phyloP scores from a whole-genome alignment of 2,113 vertebrate species.

The Aplodontia rufa region DNA sequence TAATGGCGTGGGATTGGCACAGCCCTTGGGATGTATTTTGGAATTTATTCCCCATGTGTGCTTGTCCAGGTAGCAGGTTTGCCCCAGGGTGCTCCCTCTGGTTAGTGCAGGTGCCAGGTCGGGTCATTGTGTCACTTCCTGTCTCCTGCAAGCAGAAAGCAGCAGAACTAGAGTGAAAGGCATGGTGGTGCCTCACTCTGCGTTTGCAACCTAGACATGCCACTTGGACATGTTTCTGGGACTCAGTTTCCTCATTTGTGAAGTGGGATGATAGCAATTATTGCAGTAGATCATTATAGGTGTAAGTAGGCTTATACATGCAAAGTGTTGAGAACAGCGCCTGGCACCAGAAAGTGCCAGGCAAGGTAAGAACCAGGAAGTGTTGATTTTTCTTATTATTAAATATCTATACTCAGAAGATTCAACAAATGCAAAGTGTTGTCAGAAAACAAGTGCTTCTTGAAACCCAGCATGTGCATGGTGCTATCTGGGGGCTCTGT shows the following conservation, averaged over 20 bases:
- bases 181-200: background rate
- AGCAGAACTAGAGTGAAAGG: background rate
- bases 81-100: background rate
- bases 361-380: background rate
- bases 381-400: background rate
- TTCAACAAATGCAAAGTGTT: background rate
- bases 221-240: background rate
- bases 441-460: background rate
- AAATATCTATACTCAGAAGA: background rate
- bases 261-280: background rate
- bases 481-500: too few species aligned
- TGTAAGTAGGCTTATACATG: background rate
- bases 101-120: background rate
- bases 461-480: background rate
- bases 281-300: background rate
- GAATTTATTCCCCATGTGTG: background rate
- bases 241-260: background rate
- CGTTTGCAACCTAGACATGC: background rate
- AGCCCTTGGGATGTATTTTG: background rate
- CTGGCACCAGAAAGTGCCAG: background rate
- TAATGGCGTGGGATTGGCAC: background rate
- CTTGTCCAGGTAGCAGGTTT: background rate
- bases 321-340: background rate
- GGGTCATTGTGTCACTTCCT: background rate
- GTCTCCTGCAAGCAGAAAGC: background rate